Evolutionary conservation across 2,797 vertebrate species (phyloP), one percentile per base, ranked within the genome.

Genomic region (Rhynchotus rufescens): DNA sequence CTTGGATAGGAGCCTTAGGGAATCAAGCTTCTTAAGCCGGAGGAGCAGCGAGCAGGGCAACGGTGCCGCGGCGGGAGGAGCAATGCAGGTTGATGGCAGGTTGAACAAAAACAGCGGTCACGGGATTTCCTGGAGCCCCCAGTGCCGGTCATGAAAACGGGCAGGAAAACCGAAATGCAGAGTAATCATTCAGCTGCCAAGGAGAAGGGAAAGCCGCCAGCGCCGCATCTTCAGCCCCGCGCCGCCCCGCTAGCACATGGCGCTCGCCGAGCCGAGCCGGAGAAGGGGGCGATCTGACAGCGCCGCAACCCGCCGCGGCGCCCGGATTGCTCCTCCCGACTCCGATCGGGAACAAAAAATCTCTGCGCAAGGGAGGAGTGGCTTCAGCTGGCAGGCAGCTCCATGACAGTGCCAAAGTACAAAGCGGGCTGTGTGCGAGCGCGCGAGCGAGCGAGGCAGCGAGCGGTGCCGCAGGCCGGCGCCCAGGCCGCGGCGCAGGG

Each of bases 1-100:
- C 98, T 98, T 98, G 98, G 96, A 97, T 84, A 89, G 62, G 17
- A 96, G 97, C 97, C 97, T 97, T 80, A 94, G 81, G 95, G 94
- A 96, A 96, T 93, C 94, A 96, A 94, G 97, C 96, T 92, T 30
- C 90, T 95, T 97, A 94, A 95, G 95, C 57, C 94, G 90, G 79
- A 96, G 80, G 44, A 91, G 67, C 94, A 77, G 91, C 30, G 83
- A 81, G 77, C 84, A 94, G 86, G 84, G 93, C 91, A 78, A 44
- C 75, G 89, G 87, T 88, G 88, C 86, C 11, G 84, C 56, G 78
- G 76, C 66, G 60, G 80, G 12, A 91, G 66, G 78, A 84, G 89
- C 86, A 92, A 40, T 61, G 92, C 65, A 87, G 86, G 19, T 80
- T 64, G 90, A 65, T 78, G 66, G 65, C 88, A 44, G 30, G 78